phyloP scores from a whole-genome alignment of 1,140 invertebrate species.

The Magallana angulata region DNA sequence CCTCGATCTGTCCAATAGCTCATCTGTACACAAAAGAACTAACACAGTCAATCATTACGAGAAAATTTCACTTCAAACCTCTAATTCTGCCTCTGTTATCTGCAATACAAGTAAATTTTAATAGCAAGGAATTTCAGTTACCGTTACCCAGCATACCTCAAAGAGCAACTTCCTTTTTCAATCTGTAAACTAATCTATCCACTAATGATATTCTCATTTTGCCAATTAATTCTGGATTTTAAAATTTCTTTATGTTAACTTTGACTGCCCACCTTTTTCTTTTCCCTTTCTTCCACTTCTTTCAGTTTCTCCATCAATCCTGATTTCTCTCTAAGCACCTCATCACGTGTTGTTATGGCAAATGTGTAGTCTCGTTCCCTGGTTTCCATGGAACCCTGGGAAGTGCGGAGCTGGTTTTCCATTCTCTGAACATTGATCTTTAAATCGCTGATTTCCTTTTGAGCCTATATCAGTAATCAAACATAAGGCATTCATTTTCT shows the following conservation, averaged over 20 bases:
- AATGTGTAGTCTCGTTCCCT: constrained; percentile 68
- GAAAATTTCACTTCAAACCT: constrained; percentile 18
- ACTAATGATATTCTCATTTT: too few relatives aligned
- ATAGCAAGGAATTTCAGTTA: too few relatives aligned
- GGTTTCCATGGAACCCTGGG: constrained; percentile 60
- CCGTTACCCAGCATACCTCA: too few relatives aligned
- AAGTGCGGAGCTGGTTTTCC: constrained; percentile 69
- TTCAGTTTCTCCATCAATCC: constrained; percentile 67
- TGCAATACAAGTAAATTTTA: not conserved
- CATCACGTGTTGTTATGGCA: constrained; percentile 64
- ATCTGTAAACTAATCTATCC: too few relatives aligned
- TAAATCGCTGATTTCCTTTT: constrained; percentile 72
- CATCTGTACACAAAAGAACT: not conserved
- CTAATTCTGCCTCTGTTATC: not conserved
- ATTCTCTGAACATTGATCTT: constrained; percentile 68
- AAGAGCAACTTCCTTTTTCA: too few relatives aligned
- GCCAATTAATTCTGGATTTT: too few relatives aligned
- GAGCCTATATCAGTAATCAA: constrained; percentile 61
- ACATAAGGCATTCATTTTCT: too few relatives aligned
- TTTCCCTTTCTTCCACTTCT: constrained; percentile 69
- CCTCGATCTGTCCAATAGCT: not conserved
- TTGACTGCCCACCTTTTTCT: constrained; percentile 65
- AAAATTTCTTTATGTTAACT: too few relatives aligned
- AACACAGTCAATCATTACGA: not conserved
- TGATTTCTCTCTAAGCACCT: constrained; percentile 69